Conservation (phyloP, 2,797 vertebrate species). For the Tarsius wallacei region DNA sequence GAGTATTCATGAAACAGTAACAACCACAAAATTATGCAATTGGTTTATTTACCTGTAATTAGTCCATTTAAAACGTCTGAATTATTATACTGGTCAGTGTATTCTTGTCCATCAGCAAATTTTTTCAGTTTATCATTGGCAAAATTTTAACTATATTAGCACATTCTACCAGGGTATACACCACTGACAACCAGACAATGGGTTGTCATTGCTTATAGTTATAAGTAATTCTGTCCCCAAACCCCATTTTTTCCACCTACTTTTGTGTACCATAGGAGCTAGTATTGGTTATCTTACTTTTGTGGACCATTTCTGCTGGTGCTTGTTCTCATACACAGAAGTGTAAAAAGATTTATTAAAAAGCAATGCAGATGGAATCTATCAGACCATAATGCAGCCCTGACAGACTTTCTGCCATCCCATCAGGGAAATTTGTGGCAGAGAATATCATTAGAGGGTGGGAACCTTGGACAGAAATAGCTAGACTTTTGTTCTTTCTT, state of each 20-base stretch:
- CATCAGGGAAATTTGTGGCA: not conserved
- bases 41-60: not conserved
- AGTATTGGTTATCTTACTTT: not conserved
- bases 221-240: not conserved
- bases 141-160: not conserved
- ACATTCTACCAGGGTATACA: not conserved
- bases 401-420: not conserved
- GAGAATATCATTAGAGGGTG: not conserved
- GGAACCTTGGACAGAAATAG: not conserved
- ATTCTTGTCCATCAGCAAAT: not conserved
- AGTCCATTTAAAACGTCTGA: not conserved
- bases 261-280: not conserved
- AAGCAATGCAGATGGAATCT: not conserved
- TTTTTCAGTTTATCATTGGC: not conserved
- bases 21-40: not conserved
- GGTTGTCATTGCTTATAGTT: not conserved
- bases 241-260: not conserved
- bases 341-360: not conserved
- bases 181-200: not conserved
- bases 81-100: not conserved
- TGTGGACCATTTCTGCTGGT: not conserved
- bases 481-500: not conserved
- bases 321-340: not conserved
- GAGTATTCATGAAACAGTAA: not conserved
- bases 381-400: not conserved